A percentile compares a stretch with the other conserved stretches of the same genome.
Evolutionary conservation across 2,113 vertebrate species (phyloP).

Genomic region (Mesocricetus auratus): DNA sequence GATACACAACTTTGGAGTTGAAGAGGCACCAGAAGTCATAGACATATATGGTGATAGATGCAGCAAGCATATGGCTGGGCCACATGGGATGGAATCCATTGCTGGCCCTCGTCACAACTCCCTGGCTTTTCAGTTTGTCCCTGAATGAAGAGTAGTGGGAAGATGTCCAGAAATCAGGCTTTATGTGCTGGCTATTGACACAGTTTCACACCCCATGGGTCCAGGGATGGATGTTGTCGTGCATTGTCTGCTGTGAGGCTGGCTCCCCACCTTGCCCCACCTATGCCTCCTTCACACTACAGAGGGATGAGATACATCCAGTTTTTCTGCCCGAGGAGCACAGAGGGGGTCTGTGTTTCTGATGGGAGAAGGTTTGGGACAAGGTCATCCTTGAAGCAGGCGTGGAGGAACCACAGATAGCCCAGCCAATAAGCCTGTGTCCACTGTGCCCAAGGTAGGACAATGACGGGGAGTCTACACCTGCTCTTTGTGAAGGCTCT

Average conservation of each 20-base stretch:
- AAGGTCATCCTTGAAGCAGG: background rate
- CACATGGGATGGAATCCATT: too few relatives aligned
- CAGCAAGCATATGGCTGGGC: background rate
- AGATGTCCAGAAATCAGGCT: background rate
- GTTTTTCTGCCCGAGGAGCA: rapidly evolving
- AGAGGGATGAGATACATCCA: background rate
- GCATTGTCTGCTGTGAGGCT: background rate
- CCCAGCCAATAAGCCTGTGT: background rate
- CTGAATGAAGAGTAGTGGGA: background rate
- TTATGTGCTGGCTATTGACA: too few relatives aligned
- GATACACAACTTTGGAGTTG: background rate
- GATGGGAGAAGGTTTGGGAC: background rate
- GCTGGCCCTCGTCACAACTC: background rate
- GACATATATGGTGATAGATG: background rate
- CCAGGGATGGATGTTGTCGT: too few relatives aligned
- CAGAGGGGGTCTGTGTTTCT: background rate
- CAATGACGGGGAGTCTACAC: too few relatives aligned
- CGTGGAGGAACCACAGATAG: too few relatives aligned
- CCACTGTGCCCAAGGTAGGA: rapidly evolving
- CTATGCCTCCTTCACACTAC: background rate
- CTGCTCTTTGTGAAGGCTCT: rapidly evolving
- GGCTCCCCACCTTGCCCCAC: too few relatives aligned
- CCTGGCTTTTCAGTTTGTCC: background rate
- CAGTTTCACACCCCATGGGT: background rate
- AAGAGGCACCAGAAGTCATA: rapidly evolving